Conservation (phyloP, 2,797 vertebrate genomes). For the Centropyge bicolor region DNA sequence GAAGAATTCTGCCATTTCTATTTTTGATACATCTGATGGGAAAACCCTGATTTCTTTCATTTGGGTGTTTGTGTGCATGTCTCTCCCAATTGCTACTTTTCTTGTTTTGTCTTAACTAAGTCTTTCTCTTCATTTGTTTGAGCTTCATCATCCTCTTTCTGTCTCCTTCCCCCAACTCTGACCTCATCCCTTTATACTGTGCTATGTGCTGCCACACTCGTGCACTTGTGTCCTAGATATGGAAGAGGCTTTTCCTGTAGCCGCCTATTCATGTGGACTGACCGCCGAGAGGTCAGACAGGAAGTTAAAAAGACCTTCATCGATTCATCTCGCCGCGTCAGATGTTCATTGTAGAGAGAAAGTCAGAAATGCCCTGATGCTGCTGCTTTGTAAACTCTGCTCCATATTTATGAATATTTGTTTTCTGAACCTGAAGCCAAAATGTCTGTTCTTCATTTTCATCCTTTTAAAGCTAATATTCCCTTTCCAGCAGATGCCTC, state of each 20-base stretch:
- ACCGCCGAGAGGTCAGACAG: constrained; percentile 21
- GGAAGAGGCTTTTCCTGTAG: constrained; percentile 27
- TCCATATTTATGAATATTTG: constrained; percentile 31
- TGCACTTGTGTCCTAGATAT: constrained; percentile 37
- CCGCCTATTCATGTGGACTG: constrained; percentile 22
- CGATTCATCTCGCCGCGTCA: constrained; percentile 18
- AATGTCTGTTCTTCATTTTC: constrained; percentile 33
- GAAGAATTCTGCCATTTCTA: constrained; percentile 38
- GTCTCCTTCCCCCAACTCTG: constrained; percentile 6
- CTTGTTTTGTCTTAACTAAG: constrained; percentile 7
- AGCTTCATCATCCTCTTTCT: constrained; percentile 1
- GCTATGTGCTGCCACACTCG: constrained; percentile 14
- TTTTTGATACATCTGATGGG: constrained; percentile 50
- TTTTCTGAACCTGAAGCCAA: constrained; percentile 13
- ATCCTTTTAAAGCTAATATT: constrained; percentile 1
- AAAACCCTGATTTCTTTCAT: constrained; percentile 17
- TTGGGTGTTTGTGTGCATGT: neutral
- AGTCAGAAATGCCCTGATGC: constrained; percentile 24
- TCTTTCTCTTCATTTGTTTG: constrained; percentile 8
- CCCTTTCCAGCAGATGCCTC: constrained; percentile 50
- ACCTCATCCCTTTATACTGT: constrained; percentile 21
- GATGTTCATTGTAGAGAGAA: constrained; percentile 22
- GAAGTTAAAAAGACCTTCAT: constrained; percentile 18
- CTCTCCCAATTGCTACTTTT: constrained; percentile 10
- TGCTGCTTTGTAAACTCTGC: constrained; percentile 3